Conservation (phyloP, 1,140 invertebrate species). For the Neodiprion virginianus region DNA sequence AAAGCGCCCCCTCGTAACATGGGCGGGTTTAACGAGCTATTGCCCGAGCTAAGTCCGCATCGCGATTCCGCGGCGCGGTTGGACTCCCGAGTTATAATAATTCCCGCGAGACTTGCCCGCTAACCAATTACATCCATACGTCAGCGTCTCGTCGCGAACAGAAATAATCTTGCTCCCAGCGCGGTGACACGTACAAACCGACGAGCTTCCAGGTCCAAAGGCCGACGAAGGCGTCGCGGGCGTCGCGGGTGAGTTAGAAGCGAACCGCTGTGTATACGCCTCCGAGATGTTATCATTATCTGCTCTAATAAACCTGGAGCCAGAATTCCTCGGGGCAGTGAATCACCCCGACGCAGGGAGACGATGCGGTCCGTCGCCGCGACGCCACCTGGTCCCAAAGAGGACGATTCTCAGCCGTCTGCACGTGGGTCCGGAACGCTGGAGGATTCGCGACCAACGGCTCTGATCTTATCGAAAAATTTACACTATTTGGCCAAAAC, state of each 20-base stretch:
- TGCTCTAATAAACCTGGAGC: conserved; percentile 51
- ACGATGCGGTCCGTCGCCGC: background rate
- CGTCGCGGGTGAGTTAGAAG: conserved; percentile 24
- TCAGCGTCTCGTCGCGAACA: conserved; percentile 39
- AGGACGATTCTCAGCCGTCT: background rate
- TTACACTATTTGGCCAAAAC: background rate
- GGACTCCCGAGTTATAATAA: conserved; percentile 37
- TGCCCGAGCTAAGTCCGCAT: background rate
- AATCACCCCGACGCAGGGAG: conserved; percentile 30
- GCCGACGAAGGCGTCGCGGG: conserved; percentile 19
- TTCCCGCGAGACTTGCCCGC: conserved; percentile 47
- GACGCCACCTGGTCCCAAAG: background rate
- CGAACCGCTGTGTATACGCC: conserved; percentile 31
- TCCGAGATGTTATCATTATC: conserved; percentile 56
- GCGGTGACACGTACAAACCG: conserved; percentile 16
- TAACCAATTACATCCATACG: conserved; percentile 57
- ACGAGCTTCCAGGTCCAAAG: conserved; percentile 10
- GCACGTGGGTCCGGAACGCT: background rate
- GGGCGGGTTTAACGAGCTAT: too few relatives aligned
- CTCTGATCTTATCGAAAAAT: conserved; percentile 2
- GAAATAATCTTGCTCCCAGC: conserved; percentile 56
- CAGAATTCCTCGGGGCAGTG: conserved; percentile 43
- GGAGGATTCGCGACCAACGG: background rate
- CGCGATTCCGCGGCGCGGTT: conserved; percentile 14
- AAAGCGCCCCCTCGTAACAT: too few relatives aligned